Conservation (phyloP, 1,140 invertebrate species). For the Anoplolepis gracilipes region DNA sequence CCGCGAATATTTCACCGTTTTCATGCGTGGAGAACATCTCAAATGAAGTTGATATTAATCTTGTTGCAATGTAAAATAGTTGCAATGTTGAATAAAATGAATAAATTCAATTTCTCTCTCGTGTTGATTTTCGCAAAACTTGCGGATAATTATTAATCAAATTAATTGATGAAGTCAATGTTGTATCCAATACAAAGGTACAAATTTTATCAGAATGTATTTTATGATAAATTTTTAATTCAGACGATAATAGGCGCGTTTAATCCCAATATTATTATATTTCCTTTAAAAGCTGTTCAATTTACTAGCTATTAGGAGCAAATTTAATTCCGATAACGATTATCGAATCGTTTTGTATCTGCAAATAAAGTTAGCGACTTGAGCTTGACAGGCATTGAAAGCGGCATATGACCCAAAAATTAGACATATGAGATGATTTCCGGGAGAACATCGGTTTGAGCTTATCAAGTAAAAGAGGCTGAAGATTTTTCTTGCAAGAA, state of each 20-base stretch:
- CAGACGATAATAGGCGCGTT: background rate
- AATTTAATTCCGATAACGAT: constrained; percentile 25
- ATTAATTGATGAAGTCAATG: background rate
- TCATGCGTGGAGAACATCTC: background rate
- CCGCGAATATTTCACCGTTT: constrained; percentile 36
- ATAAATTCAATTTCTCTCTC: constrained; percentile 25
- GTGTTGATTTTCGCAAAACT: background rate
- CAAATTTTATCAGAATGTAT: background rate
- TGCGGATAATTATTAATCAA: background rate
- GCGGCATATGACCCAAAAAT: constrained; percentile 9
- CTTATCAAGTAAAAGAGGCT: constrained; percentile 1
- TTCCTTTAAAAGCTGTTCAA: background rate
- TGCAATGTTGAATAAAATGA: no score
- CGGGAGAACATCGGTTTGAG: background rate
- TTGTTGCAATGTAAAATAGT: background rate
- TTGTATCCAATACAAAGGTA: background rate
- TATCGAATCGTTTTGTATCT: constrained; percentile 2
- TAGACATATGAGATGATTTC: constrained; percentile 11
- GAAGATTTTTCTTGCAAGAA: constrained; percentile 8
- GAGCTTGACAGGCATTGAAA: background rate
- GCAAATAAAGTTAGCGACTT: background rate
- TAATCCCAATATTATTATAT: background rate
- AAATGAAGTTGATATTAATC: constrained; percentile 6
- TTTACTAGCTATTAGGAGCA: background rate
- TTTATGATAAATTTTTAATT: background rate